Evolutionary conservation across 2,797 vertebrate genomes (phyloP).

Genomic region (Lacerta viridis): DNA sequence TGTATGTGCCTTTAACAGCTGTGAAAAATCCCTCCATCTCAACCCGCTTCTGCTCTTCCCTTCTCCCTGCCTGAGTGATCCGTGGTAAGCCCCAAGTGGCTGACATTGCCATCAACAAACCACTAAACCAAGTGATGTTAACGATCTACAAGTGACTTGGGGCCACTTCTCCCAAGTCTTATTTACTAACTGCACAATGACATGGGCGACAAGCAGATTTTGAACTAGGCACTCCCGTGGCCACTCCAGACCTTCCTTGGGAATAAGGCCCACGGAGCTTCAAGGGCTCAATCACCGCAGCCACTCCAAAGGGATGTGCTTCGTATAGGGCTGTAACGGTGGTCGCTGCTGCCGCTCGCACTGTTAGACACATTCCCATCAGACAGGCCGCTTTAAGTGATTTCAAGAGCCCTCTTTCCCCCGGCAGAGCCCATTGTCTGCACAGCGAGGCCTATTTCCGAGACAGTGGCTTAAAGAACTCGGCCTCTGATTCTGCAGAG

Average conservation of each 20-base stretch:
- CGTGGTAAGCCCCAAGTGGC: background rate
- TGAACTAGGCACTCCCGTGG: background rate
- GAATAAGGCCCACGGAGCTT: background rate
- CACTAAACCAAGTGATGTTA: background rate
- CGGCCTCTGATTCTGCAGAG: constrained; percentile 50
- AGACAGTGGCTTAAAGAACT: background rate
- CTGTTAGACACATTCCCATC: background rate
- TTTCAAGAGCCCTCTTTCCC: constrained; percentile 22
- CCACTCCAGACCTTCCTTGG: background rate
- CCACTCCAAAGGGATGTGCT: background rate
- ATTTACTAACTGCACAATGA: constrained; percentile 3
- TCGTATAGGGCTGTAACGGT: background rate
- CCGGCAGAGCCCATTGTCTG: constrained; percentile 11
- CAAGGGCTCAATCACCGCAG: background rate
- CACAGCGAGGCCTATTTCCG: constrained; percentile 33
- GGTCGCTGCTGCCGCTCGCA: background rate
- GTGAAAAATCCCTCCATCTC: background rate
- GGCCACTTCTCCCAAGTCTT: background rate
- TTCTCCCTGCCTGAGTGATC: too few species aligned
- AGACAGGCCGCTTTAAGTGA: constrained; percentile 13
- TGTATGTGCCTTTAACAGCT: background rate
- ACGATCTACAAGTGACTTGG: background rate
- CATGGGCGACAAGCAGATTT: constrained; percentile 7
- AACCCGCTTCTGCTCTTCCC: background rate
- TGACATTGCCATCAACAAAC: background rate